Conservation (phyloP, 2,113 vertebrate species). For the Petroica traversi region DNA sequence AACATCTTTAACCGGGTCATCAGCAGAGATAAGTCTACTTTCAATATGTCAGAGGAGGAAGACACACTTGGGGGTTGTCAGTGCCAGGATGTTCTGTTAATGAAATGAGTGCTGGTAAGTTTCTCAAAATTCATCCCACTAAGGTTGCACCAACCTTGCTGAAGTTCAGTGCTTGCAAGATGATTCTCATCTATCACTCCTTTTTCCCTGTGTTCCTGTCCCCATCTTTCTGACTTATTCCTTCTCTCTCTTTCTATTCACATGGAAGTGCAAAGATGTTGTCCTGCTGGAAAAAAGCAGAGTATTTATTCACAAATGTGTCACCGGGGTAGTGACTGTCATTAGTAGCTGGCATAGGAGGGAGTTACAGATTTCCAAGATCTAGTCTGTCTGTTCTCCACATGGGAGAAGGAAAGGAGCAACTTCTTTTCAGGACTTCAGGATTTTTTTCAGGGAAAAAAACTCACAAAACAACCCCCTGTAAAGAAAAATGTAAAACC, state of each 20-base stretch:
- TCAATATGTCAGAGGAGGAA: neutral
- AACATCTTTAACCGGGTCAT: neutral
- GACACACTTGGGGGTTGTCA: neutral
- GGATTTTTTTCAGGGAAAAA: neutral
- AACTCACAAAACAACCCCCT: too few relatives aligned
- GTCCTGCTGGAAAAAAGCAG: neutral
- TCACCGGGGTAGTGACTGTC: neutral
- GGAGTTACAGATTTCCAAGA: neutral
- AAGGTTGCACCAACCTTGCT: neutral
- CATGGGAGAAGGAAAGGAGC: neutral
- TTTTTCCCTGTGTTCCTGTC: neutral
- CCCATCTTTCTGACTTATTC: neutral
- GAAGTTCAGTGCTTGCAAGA: neutral
- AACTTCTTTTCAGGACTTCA: neutral
- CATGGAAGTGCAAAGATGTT: neutral
- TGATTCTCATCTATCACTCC: neutral
- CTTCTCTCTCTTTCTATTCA: neutral
- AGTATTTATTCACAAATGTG: neutral
- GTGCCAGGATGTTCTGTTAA: neutral
- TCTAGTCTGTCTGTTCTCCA: neutral
- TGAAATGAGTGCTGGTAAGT: neutral
- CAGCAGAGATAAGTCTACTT: neutral
- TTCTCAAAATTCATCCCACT: neutral
- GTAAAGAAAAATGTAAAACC: neutral
- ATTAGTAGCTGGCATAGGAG: neutral